Evolutionary conservation across 2,113 vertebrate species (phyloP).

Genomic region (Tor tambroides): DNA sequence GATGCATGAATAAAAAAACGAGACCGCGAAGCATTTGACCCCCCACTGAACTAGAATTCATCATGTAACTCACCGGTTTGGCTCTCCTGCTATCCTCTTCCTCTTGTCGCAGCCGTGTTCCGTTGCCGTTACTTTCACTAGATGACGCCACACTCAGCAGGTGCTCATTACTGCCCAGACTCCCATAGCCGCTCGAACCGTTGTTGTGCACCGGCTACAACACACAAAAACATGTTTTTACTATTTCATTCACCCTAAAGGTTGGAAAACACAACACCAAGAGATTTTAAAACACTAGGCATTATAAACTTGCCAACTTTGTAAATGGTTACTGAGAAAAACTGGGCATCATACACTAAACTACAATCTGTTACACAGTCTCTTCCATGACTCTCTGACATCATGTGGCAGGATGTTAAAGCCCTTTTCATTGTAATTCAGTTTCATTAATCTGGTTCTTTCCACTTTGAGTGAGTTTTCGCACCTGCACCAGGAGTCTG

Average conservation of each 20-base stretch:
- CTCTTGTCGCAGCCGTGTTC: constrained; percentile 59
- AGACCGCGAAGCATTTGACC: not conserved
- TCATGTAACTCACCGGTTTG: constrained; percentile 79
- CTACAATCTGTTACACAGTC: not conserved
- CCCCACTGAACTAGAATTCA: not conserved
- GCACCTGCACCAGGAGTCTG: constrained; percentile 88
- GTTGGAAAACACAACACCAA: not conserved
- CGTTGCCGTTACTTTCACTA: constrained; percentile 82
- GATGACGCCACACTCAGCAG: constrained; percentile 88
- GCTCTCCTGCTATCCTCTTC: constrained; percentile 75
- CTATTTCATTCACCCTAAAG: not conserved
- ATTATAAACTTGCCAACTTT: not conserved
- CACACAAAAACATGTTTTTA: not conserved
- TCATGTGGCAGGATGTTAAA: not conserved
- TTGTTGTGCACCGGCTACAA: constrained; percentile 89
- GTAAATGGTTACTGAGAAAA: not conserved
- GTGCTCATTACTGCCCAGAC: constrained; percentile 87
- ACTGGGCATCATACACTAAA: not conserved
- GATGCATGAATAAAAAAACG: not conserved
- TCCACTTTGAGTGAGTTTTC: not conserved
- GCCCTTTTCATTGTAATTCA: not conserved
- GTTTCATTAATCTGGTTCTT: not conserved
- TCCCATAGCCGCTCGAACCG: constrained; percentile 88
- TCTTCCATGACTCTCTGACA: not conserved
- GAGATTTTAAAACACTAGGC: not conserved